Percentiles rank a stretch among this genome's conserved stretches.
These are phyloP conservation scores for Perca schrenkii DNA, from an alignment of 2,113 vertebrate species.

Conservation along the genomic window DNA sequence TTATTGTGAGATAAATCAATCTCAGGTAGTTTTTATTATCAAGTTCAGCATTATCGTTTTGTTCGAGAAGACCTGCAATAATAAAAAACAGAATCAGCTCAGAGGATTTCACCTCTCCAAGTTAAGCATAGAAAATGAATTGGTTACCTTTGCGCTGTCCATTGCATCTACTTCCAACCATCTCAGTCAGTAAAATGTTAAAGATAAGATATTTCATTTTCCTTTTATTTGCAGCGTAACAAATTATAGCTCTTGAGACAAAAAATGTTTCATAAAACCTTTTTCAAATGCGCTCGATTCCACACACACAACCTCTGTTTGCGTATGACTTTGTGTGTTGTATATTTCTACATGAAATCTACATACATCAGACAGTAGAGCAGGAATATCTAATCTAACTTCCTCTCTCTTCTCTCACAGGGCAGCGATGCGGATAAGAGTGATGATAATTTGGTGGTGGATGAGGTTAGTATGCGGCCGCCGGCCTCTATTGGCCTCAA, in stretches of 20 bases:
- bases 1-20: constrained; percentile 10
- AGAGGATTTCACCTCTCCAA: constrained; percentile 22
- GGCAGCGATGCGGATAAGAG: constrained; percentile 94
- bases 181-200: constrained; percentile 10
- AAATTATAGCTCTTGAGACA: not conserved
- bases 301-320: not conserved
- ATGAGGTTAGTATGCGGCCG: constrained; percentile 84
- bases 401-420: constrained; percentile 75
- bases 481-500: constrained; percentile 60
- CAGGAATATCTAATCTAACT: constrained; percentile 40
- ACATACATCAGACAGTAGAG: constrained; percentile 38
- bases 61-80: not conserved
- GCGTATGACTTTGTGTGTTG: constrained; percentile 1
- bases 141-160: constrained; percentile 9
- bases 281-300: not conserved
- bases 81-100: constrained; percentile 3
- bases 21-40: not conserved
- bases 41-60: not conserved
- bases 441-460: constrained; percentile 95
- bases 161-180: not conserved
- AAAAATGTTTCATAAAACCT: not conserved
- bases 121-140: constrained; percentile 24
- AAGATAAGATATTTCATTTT: constrained; percentile 8
- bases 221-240: constrained; percentile 4
- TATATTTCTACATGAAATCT: constrained; percentile 53